Percentiles rank a stretch among this genome's conserved stretches.
Conservation (phyloP, 2,113 vertebrate genomes). For the Plecturocebus donacophilus region DNA sequence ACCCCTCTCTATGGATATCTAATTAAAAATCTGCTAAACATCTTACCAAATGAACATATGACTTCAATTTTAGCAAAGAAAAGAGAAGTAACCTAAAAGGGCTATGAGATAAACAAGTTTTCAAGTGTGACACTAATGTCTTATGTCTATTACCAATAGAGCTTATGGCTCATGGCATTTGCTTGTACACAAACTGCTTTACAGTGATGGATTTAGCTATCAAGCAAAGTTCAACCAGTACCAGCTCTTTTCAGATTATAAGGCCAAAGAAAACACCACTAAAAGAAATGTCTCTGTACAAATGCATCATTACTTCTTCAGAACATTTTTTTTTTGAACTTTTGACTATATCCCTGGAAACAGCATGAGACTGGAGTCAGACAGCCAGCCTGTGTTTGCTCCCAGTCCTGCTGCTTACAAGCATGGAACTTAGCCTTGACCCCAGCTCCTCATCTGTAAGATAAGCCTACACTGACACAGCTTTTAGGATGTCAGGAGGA, state of each 20-base stretch:
- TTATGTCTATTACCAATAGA: neutral
- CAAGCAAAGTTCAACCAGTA: neutral
- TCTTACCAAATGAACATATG: neutral
- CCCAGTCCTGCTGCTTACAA: neutral
- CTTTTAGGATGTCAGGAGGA: neutral
- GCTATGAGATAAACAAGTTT: conserved; percentile 44
- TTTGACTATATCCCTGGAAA: neutral
- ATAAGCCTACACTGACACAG: no score
- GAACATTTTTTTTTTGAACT: neutral
- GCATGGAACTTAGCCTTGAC: neutral
- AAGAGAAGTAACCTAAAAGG: conserved; percentile 38
- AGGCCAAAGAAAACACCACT: conserved; percentile 52
- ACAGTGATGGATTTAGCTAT: neutral
- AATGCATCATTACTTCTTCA: conserved; percentile 4
- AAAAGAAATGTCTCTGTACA: neutral
- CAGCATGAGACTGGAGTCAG: neutral
- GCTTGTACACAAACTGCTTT: neutral
- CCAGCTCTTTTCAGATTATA: neutral
- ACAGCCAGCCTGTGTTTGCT: neutral
- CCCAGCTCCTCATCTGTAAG: neutral
- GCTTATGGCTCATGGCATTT: neutral
- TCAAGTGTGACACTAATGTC: conserved; percentile 26
- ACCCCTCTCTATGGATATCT: neutral
- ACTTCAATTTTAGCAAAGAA: conserved; percentile 25
- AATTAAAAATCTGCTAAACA: conserved; percentile 35